Evolutionary conservation across 2,797 vertebrate species (phyloP).

Genomic region (Gephyroberyx darwinii): DNA sequence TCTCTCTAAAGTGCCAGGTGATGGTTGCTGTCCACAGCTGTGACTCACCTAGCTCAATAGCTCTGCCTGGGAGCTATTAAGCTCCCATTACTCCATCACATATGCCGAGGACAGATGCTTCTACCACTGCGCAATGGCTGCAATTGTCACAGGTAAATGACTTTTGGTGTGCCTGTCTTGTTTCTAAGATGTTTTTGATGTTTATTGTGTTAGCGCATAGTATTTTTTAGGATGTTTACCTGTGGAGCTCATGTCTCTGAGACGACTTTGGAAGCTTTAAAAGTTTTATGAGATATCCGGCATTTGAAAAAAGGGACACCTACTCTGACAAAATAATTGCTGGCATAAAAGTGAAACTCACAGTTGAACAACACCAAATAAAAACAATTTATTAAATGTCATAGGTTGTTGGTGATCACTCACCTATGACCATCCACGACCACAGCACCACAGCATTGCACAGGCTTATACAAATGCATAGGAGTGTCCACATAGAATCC

Average conservation of each 20-base stretch:
- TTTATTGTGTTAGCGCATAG: constrained; percentile 8
- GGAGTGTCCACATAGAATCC: no score
- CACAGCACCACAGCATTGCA: not conserved
- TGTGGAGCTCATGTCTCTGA: constrained; percentile 26
- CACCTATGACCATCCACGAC: not conserved
- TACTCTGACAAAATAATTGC: no score
- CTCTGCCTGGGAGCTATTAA: constrained; percentile 60
- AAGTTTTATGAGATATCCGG: no score
- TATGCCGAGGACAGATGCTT: constrained; percentile 59
- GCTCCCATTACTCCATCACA: constrained; percentile 63
- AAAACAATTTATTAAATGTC: not conserved
- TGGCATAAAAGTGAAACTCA: no score
- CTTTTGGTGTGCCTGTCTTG: constrained; percentile 35
- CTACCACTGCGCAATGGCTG: constrained; percentile 40
- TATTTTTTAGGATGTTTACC: not conserved
- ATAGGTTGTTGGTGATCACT: not conserved
- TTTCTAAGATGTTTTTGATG: constrained; percentile 33
- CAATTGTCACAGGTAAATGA: constrained; percentile 41
- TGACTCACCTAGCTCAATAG: constrained; percentile 61
- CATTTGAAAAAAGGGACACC: no score
- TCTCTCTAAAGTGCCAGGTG: constrained; percentile 53
- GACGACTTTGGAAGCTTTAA: constrained; percentile 33
- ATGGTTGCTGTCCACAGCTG: constrained; percentile 57
- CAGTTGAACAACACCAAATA: not conserved
- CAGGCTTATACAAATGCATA: not conserved